A percentile compares a stretch with the other conserved stretches of the same genome.
phyloP scores from a whole-genome alignment of 2,888 invertebrate genomes.

The Ennomos fuscantarius region DNA sequence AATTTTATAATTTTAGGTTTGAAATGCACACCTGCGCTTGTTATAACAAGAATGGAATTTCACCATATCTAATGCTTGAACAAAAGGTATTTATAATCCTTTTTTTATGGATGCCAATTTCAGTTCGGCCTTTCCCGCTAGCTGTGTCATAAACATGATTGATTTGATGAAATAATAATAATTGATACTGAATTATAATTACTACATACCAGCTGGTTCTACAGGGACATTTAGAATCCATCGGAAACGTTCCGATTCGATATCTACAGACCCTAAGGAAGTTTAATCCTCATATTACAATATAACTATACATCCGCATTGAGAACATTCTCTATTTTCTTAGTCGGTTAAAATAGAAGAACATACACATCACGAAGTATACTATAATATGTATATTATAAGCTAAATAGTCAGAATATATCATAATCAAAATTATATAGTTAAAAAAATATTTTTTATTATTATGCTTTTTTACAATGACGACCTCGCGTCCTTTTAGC shows the following conservation, averaged over 20 bases:
- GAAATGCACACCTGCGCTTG: neutral
- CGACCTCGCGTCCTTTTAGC: conserved; percentile 15
- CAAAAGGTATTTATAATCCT: conserved; percentile 13
- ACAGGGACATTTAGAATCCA: no score
- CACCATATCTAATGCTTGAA: conserved; percentile 10
- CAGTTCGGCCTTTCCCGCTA: conserved; percentile 21
- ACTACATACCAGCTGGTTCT: no score
- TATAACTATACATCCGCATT: no score
- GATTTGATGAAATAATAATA: conserved; percentile 8
- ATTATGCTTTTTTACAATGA: conserved; percentile 9
- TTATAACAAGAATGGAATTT: conserved; percentile 14
- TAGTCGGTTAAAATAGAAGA: no score
- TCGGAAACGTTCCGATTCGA: no score
- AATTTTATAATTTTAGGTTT: conserved; percentile 3
- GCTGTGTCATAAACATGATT: conserved; percentile 19
- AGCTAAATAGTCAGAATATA: no score
- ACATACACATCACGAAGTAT: no score
- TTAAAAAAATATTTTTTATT: conserved; percentile 6
- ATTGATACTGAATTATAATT: neutral
- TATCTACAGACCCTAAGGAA: no score
- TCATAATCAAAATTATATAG: neutral
- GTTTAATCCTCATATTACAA: no score
- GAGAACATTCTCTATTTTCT: no score
- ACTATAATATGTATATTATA: no score
- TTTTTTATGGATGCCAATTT: conserved; percentile 15